Evolutionary conservation across 2,888 invertebrate genomes (phyloP).

Genomic region (Lochmaea crataegi): DNA sequence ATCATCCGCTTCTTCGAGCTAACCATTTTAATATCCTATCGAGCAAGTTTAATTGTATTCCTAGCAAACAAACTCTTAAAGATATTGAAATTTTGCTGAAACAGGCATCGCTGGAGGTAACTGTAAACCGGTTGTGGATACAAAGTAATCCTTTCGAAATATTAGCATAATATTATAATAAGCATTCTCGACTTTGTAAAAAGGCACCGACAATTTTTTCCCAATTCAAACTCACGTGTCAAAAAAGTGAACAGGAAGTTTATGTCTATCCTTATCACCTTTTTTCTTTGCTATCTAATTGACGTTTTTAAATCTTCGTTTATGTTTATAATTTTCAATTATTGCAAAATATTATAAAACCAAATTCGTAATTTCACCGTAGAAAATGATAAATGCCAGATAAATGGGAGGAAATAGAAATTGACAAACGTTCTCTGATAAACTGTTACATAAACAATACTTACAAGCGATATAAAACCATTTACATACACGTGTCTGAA

Average conservation of each 20-base stretch:
- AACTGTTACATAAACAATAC: constrained; percentile 1
- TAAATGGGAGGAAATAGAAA: neutral
- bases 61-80: neutral
- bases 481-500: neutral
- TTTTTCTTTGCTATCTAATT: no score
- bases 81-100: neutral
- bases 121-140: neutral
- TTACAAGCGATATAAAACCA: neutral
- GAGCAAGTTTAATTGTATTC: no score
- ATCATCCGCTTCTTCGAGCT: no score
- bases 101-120: neutral
- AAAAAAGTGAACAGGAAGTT: no score
- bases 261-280: no score
- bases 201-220: neutral
- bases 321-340: no score
- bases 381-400: neutral
- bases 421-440: neutral
- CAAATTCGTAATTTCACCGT: neutral
- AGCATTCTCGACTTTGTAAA: neutral
- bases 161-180: neutral
- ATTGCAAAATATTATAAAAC: neutral
- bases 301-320: no score
- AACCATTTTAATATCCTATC: no score
- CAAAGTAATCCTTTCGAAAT: neutral
- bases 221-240: neutral